A percentile compares a stretch with the other conserved stretches of the same genome.
Evolutionary conservation across 2,888 invertebrate genomes (phyloP).

Genomic region (Unio pictorum): DNA sequence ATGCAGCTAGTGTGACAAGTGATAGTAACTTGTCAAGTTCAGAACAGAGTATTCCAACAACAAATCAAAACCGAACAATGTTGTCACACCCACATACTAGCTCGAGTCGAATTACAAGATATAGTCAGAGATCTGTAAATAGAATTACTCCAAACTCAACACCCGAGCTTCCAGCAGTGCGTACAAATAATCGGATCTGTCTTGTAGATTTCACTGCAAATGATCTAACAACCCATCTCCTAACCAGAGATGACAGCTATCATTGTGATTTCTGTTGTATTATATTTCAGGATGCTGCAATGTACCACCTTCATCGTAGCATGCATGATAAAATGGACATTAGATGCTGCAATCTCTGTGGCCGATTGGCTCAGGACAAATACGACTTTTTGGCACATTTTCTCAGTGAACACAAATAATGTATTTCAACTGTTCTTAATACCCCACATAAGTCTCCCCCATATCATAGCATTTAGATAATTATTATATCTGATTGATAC

Average conservation of each 20-base stretch:
- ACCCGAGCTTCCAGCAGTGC: slow-evolving; percentile 11
- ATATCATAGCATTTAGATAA: no score
- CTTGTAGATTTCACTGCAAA: slow-evolving; percentile 47
- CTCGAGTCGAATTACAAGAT: no score
- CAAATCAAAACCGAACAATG: slow-evolving; percentile 15
- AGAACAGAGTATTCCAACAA: slow-evolving; percentile 19
- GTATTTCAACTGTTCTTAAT: not conserved
- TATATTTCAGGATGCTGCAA: slow-evolving; percentile 51
- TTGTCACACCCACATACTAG: slow-evolving; percentile 9
- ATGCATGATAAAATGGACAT: slow-evolving; percentile 58
- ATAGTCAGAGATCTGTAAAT: no score
- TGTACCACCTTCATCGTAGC: slow-evolving; percentile 53
- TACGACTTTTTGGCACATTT: slow-evolving; percentile 54
- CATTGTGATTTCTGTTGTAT: slow-evolving; percentile 52
- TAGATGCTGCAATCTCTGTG: slow-evolving; percentile 51
- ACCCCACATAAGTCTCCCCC: no score
- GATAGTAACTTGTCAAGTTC: slow-evolving; percentile 30
- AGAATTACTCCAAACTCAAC: no score
- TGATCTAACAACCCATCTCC: slow-evolving; percentile 46
- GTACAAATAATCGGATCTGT: slow-evolving; percentile 43
- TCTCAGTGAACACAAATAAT: slow-evolving; percentile 46
- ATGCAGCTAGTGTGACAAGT: slow-evolving; percentile 29
- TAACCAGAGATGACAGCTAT: slow-evolving; percentile 50
- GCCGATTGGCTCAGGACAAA: slow-evolving; percentile 44
- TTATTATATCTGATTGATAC: no score